Evolutionary conservation across 2,888 invertebrate genomes (phyloP).

Genomic region (Flexamia atlantica): DNA sequence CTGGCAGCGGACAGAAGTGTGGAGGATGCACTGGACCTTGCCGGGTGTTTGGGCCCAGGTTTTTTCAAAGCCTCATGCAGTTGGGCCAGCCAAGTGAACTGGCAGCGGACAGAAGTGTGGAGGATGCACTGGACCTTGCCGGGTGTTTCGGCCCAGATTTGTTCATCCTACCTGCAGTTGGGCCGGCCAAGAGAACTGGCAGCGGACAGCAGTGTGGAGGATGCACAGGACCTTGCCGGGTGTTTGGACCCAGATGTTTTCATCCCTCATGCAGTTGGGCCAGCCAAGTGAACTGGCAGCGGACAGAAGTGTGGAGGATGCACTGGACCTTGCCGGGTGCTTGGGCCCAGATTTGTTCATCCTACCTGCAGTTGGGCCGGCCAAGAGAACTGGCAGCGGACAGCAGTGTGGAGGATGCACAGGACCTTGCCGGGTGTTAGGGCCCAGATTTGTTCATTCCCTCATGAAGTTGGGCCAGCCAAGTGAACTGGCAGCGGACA

Average conservation of each 20-base stretch:
- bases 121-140: not conserved
- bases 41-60: too few species aligned
- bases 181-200: not conserved
- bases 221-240: too few species aligned
- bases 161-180: too few species aligned
- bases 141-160: too few species aligned
- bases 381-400: not conserved
- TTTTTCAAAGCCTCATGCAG: too few species aligned
- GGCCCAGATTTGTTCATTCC: too few species aligned
- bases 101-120: not conserved
- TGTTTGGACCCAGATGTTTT: too few species aligned
- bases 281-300: not conserved
- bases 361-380: too few species aligned
- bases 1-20: not conserved
- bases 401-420: constrained; percentile 18
- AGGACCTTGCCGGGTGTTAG: too few species aligned
- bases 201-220: constrained; percentile 14
- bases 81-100: not conserved
- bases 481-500: not conserved
- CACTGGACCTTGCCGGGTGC: too few species aligned
- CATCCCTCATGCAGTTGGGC: too few species aligned
- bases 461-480: not conserved
- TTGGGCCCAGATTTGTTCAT: too few species aligned
- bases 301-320: constrained; percentile 13
- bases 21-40: not conserved